These are phyloP conservation scores for Scophthalmus maximus DNA, from an alignment of 2,113 vertebrate species.

Conservation along the genomic window DNA sequence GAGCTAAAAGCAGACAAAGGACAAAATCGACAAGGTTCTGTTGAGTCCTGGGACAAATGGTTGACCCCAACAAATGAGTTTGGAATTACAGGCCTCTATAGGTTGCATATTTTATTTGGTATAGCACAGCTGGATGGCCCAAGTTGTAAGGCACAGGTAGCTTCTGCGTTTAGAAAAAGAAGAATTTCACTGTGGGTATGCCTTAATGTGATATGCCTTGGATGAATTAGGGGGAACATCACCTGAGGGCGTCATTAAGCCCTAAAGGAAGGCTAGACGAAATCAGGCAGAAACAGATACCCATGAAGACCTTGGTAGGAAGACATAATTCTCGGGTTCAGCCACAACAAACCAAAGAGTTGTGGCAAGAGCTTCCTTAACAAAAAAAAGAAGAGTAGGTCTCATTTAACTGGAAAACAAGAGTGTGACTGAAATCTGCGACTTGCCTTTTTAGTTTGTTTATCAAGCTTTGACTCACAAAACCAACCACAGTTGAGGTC, in stretches of 20 bases:
- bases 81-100: too few relatives aligned
- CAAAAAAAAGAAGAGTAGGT: slow-evolving; percentile 2
- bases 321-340: slow-evolving; percentile 59
- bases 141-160: background rate
- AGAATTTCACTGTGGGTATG: background rate
- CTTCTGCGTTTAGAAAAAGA: background rate
- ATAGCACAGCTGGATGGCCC: background rate
- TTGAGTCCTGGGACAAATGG: background rate
- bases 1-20: slow-evolving; percentile 36
- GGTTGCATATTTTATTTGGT: background rate
- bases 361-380: slow-evolving; percentile 15
- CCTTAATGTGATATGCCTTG: slow-evolving; percentile 21
- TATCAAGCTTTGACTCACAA: slow-evolving; percentile 33
- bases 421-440: slow-evolving; percentile 38
- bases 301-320: slow-evolving; percentile 58
- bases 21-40: slow-evolving; percentile 42
- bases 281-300: slow-evolving; percentile 45
- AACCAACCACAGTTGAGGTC: slow-evolving; percentile 44
- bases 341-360: slow-evolving; percentile 61
- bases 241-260: slow-evolving; percentile 38
- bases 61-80: too few relatives aligned
- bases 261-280: slow-evolving; percentile 32
- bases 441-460: slow-evolving; percentile 24
- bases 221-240: slow-evolving; percentile 39
- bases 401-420: background rate